Evolutionary conservation across 2,888 invertebrate genomes (phyloP).

Genomic region (Spatulosminthurus flaviceps): DNA sequence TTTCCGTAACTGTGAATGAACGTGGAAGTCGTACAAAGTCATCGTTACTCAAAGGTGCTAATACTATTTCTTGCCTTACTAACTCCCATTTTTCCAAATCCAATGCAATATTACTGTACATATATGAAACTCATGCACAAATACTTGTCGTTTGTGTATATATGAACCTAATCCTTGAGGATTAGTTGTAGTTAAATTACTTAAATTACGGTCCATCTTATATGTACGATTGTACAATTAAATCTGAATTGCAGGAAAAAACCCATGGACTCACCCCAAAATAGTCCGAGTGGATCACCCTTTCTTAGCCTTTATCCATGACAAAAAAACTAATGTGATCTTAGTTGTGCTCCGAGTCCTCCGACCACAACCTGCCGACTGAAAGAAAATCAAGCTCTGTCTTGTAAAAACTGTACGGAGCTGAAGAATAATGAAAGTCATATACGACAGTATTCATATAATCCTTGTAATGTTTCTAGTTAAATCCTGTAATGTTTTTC

Average conservation of each 20-base stretch:
- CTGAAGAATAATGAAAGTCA: too few species aligned
- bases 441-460: too few species aligned
- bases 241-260: slow-evolving; percentile 5
- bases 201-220: too few species aligned
- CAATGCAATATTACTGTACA: too few species aligned
- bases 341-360: slow-evolving; percentile 36
- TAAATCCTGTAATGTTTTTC: too few species aligned
- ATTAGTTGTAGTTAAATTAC: too few species aligned
- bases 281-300: slow-evolving; percentile 40
- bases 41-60: slow-evolving; percentile 36
- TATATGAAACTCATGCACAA: too few species aligned
- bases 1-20: slow-evolving; percentile 27
- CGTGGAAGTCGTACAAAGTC: slow-evolving; percentile 42
- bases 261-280: slow-evolving; percentile 23
- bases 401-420: background rate
- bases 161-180: too few species aligned
- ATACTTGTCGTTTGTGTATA: too few species aligned
- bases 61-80: too few species aligned
- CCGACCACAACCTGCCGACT: slow-evolving; percentile 15
- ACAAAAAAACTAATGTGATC: slow-evolving; percentile 42
- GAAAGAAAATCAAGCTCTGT: background rate
- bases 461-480: too few species aligned
- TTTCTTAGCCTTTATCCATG: slow-evolving; percentile 46
- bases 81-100: background rate
- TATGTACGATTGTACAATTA: too few species aligned